These are phyloP conservation scores for Thamnophis elegans DNA, from an alignment of 2,797 vertebrate species.

Conservation along the genomic window DNA sequence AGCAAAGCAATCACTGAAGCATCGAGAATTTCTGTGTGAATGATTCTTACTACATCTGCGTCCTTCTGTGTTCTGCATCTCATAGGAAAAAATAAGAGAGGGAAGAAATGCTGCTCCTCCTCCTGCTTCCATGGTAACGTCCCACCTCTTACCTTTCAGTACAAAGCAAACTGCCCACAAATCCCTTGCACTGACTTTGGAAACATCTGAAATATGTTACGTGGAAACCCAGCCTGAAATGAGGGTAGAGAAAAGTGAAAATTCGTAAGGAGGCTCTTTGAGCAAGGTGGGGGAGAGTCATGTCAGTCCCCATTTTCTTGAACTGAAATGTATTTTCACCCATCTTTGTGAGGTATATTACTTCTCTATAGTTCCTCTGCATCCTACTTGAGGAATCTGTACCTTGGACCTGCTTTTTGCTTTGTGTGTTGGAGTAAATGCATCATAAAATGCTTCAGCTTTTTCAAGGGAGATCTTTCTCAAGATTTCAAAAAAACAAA, in stretches of 20 bases:
- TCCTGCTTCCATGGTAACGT: slow-evolving; percentile 73
- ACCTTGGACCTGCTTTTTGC: background rate
- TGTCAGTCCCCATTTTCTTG: background rate
- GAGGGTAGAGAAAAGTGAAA: background rate
- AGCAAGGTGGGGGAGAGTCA: background rate
- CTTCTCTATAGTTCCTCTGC: background rate
- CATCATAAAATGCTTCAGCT: background rate
- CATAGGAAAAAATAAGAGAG: slow-evolving; percentile 70
- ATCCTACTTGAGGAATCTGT: background rate
- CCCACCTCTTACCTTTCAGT: slow-evolving; percentile 64
- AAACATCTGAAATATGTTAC: slow-evolving; percentile 34
- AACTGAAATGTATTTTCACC: background rate
- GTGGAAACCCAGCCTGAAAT: slow-evolving; percentile 38
- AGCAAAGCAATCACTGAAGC: slow-evolving; percentile 76
- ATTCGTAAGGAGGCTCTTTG: background rate
- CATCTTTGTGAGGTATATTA: background rate
- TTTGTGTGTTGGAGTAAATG: background rate
- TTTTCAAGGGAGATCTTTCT: background rate
- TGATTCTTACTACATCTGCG: slow-evolving; percentile 69
- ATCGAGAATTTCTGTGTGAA: slow-evolving; percentile 69
- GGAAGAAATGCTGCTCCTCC: slow-evolving; percentile 66
- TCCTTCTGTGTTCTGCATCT: slow-evolving; percentile 72
- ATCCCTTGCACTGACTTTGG: slow-evolving; percentile 34
- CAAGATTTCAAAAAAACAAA: background rate
- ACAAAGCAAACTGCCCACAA: slow-evolving; percentile 36